phyloP scores from a whole-genome alignment of 1,140 invertebrate genomes.

The Leptestheria dahalacensis region DNA sequence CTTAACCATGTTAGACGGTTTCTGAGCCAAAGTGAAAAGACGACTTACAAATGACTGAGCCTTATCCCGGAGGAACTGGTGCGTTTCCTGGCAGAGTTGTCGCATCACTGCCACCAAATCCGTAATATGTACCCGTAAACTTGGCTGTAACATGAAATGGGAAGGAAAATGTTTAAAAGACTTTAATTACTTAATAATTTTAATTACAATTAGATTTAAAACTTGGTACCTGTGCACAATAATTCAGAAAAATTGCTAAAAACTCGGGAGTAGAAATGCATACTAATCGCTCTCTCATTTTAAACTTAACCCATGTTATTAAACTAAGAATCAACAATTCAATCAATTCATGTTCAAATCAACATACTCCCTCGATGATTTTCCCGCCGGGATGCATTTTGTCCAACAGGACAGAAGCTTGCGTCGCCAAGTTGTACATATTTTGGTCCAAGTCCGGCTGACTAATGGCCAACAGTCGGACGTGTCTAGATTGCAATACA shows the following conservation, averaged over 20 bases:
- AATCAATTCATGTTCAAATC: conserved; percentile 4
- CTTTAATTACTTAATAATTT: not conserved
- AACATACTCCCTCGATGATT: conserved; percentile 51
- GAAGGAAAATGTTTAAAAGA: no score
- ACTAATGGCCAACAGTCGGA: conserved; percentile 51
- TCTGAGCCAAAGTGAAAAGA: conserved; percentile 7
- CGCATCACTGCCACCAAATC: conserved; percentile 46
- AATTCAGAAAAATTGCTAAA: no score
- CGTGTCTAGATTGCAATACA: conserved; percentile 37
- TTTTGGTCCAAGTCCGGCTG: conserved; percentile 43
- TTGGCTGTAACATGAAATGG: conserved; percentile 30
- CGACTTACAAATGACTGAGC: conserved; percentile 41
- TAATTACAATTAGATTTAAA: not conserved
- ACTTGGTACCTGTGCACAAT: no score
- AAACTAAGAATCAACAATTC: no score
- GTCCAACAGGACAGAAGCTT: conserved; percentile 55
- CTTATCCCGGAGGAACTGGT: conserved; percentile 49
- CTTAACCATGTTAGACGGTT: no score
- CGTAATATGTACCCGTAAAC: conserved; percentile 37
- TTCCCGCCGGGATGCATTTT: conserved; percentile 65
- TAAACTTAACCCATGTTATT: no score
- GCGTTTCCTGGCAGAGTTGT: conserved; percentile 55
- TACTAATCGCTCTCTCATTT: no score
- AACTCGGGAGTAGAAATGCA: no score
- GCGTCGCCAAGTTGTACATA: conserved; percentile 53